These are phyloP conservation scores for Solea senegalensis DNA, from an alignment of 2,113 vertebrate genomes.

Conservation along the genomic window DNA sequence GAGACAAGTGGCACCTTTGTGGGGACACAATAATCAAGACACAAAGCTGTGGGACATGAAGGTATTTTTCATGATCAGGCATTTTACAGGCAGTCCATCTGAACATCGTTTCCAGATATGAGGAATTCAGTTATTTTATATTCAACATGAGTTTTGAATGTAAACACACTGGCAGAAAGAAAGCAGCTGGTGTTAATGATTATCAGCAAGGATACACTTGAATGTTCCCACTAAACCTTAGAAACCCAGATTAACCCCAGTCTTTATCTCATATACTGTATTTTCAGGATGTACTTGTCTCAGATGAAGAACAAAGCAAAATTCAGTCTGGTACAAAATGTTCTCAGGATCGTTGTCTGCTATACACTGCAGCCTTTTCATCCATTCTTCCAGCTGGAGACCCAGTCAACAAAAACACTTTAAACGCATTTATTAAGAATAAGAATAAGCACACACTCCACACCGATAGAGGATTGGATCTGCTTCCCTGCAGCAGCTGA, in stretches of 20 bases:
- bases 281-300: conserved; percentile 9
- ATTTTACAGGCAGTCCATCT: conserved; percentile 3
- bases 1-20: conserved; percentile 64
- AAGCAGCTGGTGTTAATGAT: conserved; percentile 44
- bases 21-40: conserved; percentile 33
- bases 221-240: conserved; percentile 23
- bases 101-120: conserved; percentile 7
- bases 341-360: not conserved
- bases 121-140: conserved; percentile 5
- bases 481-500: conserved; percentile 64
- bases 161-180: conserved; percentile 20
- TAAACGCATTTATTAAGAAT: conserved; percentile 7
- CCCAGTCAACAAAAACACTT: not conserved
- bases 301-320: conserved; percentile 16
- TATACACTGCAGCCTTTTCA: not conserved
- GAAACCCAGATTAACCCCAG: conserved; percentile 3
- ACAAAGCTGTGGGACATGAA: conserved; percentile 33
- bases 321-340: not conserved
- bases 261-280: not conserved
- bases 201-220: conserved; percentile 22
- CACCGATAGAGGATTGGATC: conserved; percentile 50
- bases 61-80: conserved; percentile 35
- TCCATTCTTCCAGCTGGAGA: not conserved
- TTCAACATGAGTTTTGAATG: not conserved
- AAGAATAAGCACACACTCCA: conserved; percentile 24